Conservation (phyloP, 2,888 invertebrate species). For the Cremastinae sp. region DNA sequence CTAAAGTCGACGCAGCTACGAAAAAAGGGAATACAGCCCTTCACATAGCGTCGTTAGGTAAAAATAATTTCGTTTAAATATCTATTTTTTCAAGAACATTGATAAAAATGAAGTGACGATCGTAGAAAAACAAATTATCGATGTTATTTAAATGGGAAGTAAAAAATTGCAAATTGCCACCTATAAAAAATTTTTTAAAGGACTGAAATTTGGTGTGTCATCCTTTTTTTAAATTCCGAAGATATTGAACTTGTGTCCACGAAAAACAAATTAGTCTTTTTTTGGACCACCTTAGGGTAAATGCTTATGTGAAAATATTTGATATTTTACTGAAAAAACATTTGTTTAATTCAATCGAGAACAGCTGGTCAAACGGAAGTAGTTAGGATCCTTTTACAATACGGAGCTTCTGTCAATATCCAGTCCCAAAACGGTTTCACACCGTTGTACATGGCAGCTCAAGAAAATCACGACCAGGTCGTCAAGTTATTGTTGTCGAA, state of each 20-base stretch:
- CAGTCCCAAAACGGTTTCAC: constrained; percentile 99
- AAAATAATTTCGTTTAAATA: constrained; percentile 45
- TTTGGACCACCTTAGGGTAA: neutral
- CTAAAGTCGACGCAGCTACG: constrained; percentile 96
- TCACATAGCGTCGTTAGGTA: constrained; percentile 95
- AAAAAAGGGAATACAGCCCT: constrained; percentile 98
- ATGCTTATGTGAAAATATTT: constrained; percentile 20
- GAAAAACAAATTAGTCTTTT: neutral
- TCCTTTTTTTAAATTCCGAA: no score
- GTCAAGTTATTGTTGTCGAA: constrained; percentile 95
- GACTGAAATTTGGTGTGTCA: no score
- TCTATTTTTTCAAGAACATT: neutral
- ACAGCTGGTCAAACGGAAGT: constrained; percentile 96
- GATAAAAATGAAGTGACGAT: no score
- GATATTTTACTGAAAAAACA: no score
- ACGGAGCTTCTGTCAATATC: constrained; percentile 96
- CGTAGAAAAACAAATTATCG: no score
- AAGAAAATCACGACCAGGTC: constrained; percentile 96
- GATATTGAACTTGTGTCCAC: no score
- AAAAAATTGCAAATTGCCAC: no score
- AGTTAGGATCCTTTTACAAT: constrained; percentile 93
- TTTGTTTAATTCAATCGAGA: neutral
- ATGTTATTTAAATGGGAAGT: no score
- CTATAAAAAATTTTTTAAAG: no score
- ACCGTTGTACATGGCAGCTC: constrained; percentile 99